A percentile compares a stretch with the other conserved stretches of the same genome.
Conservation (phyloP, 64 coral and sea anemone species). For the Orbicella faveolata region DNA sequence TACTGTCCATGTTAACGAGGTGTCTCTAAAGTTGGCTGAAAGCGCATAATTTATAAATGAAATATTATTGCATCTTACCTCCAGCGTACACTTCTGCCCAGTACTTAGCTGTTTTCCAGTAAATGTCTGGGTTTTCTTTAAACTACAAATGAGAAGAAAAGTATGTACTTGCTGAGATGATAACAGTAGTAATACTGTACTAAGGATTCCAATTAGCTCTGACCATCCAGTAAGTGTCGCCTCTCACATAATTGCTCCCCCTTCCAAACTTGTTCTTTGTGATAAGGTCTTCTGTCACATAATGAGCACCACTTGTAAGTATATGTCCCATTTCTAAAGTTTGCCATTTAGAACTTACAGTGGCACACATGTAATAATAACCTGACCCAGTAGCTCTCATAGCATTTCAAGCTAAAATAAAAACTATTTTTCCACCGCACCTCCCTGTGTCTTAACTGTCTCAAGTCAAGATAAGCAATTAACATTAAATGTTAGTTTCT, state of each 20-base stretch:
- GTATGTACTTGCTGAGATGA: not conserved
- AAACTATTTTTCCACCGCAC: too few species aligned
- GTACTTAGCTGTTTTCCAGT: slow-evolving; percentile 78
- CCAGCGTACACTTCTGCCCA: slow-evolving; percentile 91
- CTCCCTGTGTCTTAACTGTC: too few species aligned
- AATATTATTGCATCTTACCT: slow-evolving; percentile 50
- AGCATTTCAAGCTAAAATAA: too few species aligned
- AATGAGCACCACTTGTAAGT: not conserved
- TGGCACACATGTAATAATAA: too few species aligned
- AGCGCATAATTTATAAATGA: too few species aligned
- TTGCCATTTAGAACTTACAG: too few species aligned
- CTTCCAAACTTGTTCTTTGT: not conserved
- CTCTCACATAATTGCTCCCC: not conserved
- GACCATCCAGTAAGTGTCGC: too few species aligned
- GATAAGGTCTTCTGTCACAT: not conserved
- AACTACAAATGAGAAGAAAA: slow-evolving; percentile 51
- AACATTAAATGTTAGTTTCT: not conserved
- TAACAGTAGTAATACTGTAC: too few species aligned
- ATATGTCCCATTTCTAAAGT: not conserved
- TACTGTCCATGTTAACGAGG: too few species aligned
- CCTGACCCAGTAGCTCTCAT: too few species aligned
- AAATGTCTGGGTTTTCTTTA: slow-evolving; percentile 77
- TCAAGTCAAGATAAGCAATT: too few species aligned
- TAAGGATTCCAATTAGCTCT: too few species aligned
- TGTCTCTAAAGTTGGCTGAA: not conserved